Base-by-base conservation (phyloP, 2,888 invertebrate genomes). In the Tetramorium bicarinatum region DNA sequence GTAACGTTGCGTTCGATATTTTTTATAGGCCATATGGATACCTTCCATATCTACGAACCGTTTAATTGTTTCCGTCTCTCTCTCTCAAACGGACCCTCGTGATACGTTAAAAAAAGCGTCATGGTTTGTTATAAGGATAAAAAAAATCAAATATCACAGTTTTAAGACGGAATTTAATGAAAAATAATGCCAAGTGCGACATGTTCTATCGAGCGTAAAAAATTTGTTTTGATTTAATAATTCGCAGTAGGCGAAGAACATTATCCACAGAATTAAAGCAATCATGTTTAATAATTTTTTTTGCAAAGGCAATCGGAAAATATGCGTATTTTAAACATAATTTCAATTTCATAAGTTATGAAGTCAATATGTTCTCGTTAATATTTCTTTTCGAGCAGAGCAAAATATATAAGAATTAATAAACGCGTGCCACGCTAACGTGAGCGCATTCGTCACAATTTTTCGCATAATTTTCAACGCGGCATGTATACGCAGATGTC, bases 401-500 rank as follows among this genome's bases (percentile, higher is more conserved):
- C 9, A 7, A 66, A 38, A n/a, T 52, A 11, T 18, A 38, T 18
- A 25, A 44, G 49, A 84, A 34, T 67, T 59, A 84, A 82, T 44
- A n/a, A 75, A 44, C 82, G 59, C 82, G 54, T 71, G 54, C 21
- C 41, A 61, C 76, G 54, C 71, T 75, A 44, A 69, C 61, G 69
- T 54, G 84, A 77, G 69, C 85, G 85, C 87, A 88, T 92, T 90
- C 87, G 88, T 90, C 88, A 82, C 84, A 87, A 86, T 47, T 80
- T 80, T 61, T 83, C 87, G 87, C 87, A 91, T 91, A 92, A 91
- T 92, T 91, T 91, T 89, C 89, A 85, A 87, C 66, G 84, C 82
- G 82, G 49, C 81, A 69, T 79, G 88, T 83, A 77, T 84, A 85
- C 88, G 91, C 93, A 93, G 93, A 92, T 93, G 93, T 92, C 90